These are phyloP conservation scores for Daktulosphaira vitifoliae DNA, from an alignment of 1,140 invertebrate species.

Conservation along the genomic window DNA sequence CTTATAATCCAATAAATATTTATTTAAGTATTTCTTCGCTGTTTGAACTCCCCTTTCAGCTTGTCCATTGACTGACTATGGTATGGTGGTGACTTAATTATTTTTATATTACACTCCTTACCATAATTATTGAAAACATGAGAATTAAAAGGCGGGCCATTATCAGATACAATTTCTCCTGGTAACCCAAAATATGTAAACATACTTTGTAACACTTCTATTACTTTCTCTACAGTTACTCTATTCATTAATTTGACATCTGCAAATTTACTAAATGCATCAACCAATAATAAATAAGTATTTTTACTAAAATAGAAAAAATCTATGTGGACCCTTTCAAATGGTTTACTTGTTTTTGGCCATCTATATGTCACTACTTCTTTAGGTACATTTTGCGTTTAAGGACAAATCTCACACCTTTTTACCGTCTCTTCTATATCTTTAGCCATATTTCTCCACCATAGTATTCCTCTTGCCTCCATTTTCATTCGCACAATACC, in stretches of 20 bases:
- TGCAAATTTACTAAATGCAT: neutral
- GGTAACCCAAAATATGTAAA: slow-evolving; percentile 18
- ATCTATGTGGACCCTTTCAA: slow-evolving; percentile 42
- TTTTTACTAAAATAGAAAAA: slow-evolving; percentile 36
- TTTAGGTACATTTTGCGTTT: slow-evolving; percentile 24
- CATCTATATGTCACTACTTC: slow-evolving; percentile 38
- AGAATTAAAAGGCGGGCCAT: slow-evolving; percentile 29
- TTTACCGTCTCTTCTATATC: slow-evolving; percentile 41
- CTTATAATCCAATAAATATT: slow-evolving; percentile 7
- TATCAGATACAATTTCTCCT: slow-evolving; percentile 21
- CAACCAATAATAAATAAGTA: neutral
- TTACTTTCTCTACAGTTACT: neutral
- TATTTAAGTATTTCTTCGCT: slow-evolving; percentile 10
- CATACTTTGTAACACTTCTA: neutral
- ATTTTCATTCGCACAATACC: slow-evolving; percentile 43
- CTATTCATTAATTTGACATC: neutral
- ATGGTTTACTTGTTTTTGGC: slow-evolving; percentile 38
- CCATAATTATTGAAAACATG: neutral
- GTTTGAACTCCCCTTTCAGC: slow-evolving; percentile 25
- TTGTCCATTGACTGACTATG: slow-evolving; percentile 21
- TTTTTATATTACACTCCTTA: neutral
- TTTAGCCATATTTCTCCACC: slow-evolving; percentile 42
- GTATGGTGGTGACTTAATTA: neutral
- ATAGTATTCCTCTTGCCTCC: slow-evolving; percentile 42
- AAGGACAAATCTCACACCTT: slow-evolving; percentile 39